phyloP scores from a whole-genome alignment of 2,797 vertebrate species.

The Ispidina lecontei region DNA sequence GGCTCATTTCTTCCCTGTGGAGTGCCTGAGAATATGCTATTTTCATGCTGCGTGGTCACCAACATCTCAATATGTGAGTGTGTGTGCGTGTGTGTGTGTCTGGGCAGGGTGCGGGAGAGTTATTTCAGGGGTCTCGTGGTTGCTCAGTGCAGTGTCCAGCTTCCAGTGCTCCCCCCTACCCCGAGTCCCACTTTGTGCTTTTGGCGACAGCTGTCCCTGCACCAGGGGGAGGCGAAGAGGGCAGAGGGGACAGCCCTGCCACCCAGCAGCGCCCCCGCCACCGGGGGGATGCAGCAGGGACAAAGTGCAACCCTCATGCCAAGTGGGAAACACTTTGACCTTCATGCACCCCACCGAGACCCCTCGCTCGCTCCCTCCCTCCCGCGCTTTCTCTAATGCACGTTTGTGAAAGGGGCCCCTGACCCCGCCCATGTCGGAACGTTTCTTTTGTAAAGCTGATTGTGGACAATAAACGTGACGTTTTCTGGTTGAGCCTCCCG shows the following conservation, averaged over 20 bases:
- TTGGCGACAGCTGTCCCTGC: background rate
- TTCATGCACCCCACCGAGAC: background rate
- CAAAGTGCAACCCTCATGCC: background rate
- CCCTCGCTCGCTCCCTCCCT: background rate
- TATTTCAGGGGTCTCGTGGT: background rate
- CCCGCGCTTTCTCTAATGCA: slow-evolving; percentile 62
- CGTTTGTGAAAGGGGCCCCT: slow-evolving; percentile 47
- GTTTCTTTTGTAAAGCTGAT: slow-evolving; percentile 81
- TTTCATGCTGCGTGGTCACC: background rate
- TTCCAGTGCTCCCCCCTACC: slow-evolving; percentile 22
- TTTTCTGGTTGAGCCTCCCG: slow-evolving; percentile 69
- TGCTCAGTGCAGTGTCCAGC: slow-evolving; percentile 41
- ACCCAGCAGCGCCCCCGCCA: background rate
- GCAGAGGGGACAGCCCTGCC: background rate
- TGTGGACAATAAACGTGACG: slow-evolving; percentile 80
- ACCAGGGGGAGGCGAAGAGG: background rate
- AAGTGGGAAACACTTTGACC: slow-evolving; percentile 59
- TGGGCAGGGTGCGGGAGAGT: background rate
- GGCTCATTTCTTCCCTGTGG: background rate
- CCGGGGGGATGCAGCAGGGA: fast-evolving
- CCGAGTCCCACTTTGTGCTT: background rate
- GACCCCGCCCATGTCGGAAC: background rate
- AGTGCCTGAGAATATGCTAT: slow-evolving; percentile 42
- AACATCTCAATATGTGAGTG: background rate
- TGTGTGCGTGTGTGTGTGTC: background rate